Conservation (phyloP, 64 coral and sea anemone species). For the Dendrophyllia cribrosa region DNA sequence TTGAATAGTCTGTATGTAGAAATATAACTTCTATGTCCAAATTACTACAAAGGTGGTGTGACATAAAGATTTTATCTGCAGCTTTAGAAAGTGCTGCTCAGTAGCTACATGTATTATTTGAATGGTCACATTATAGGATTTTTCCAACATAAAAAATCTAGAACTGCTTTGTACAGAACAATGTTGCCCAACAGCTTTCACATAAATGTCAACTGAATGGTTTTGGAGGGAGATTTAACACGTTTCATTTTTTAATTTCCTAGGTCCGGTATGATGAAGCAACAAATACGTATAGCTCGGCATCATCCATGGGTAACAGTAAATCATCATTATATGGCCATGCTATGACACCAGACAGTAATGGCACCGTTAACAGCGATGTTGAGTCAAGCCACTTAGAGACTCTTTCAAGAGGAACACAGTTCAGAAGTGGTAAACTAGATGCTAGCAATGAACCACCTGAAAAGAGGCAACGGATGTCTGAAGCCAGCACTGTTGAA, state of each 20-base stretch:
- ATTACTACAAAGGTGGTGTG: too few relatives aligned
- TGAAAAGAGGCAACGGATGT: slow-evolving; percentile 28
- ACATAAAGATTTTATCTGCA: too few relatives aligned
- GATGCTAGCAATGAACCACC: slow-evolving; percentile 6
- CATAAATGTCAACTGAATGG: neutral
- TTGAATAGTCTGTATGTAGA: too few relatives aligned
- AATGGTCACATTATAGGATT: too few relatives aligned
- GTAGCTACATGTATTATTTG: too few relatives aligned
- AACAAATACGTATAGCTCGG: slow-evolving; percentile 32
- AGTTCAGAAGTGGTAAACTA: slow-evolving; percentile 5
- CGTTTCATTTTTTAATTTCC: neutral
- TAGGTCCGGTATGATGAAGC: slow-evolving; percentile 92
- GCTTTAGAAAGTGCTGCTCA: too few relatives aligned
- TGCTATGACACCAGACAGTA: slow-evolving; percentile 46
- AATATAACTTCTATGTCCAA: too few relatives aligned
- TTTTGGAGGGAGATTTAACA: neutral
- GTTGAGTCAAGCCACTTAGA: slow-evolving; percentile 8
- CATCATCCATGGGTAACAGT: slow-evolving; percentile 83
- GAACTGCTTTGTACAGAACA: too few relatives aligned
- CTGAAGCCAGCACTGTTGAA: neutral
- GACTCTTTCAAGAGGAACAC: neutral
- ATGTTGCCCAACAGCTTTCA: neutral
- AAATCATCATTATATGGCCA: slow-evolving; percentile 73
- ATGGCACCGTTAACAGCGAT: neutral
- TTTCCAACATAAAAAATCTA: too few relatives aligned